These are phyloP conservation scores for Oryzaephilus surinamensis DNA, from an alignment of 1,140 invertebrate genomes.

Conservation along the genomic window DNA sequence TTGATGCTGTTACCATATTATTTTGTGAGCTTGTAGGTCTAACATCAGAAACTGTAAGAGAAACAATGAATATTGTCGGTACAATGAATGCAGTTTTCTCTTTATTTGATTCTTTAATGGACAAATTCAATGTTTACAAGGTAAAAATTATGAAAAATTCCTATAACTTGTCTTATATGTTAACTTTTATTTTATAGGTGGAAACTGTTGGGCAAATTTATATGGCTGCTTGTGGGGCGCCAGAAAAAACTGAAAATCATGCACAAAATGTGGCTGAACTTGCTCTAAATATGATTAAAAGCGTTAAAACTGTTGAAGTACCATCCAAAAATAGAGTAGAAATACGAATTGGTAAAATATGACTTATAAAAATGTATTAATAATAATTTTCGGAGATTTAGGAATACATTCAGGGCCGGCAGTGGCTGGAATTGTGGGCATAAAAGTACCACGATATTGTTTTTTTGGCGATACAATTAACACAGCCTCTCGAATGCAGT, in stretches of 20 bases:
- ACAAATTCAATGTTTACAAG: slow-evolving; percentile 71
- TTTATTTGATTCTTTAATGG: slow-evolving; percentile 66
- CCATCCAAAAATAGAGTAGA: slow-evolving; percentile 43
- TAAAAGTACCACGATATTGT: slow-evolving; percentile 65
- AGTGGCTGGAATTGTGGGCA: slow-evolving; percentile 54
- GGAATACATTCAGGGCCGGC: slow-evolving; percentile 45
- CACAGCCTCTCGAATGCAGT: slow-evolving; percentile 78
- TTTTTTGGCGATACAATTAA: slow-evolving; percentile 84
- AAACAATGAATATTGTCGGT: slow-evolving; percentile 68
- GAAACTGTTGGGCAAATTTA: slow-evolving; percentile 81
- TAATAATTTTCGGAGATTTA: slow-evolving; percentile 29
- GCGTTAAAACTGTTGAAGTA: slow-evolving; percentile 43
- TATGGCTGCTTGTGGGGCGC: slow-evolving; percentile 78
- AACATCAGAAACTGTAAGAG: slow-evolving; percentile 50
- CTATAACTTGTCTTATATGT: neutral
- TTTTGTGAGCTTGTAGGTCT: slow-evolving; percentile 53
- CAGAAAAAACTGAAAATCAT: slow-evolving; percentile 66
- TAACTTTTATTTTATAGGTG: slow-evolving; percentile 5
- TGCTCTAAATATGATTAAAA: slow-evolving; percentile 52
- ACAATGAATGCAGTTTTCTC: slow-evolving; percentile 78
- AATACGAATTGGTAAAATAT: slow-evolving; percentile 46
- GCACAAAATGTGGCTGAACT: slow-evolving; percentile 69
- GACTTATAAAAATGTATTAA: neutral
- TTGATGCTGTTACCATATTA: slow-evolving; percentile 48
- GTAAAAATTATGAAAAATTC: slow-evolving; percentile 36